These are phyloP conservation scores for Taurulus bubalis DNA, from an alignment of 2,113 vertebrate species.

Conservation along the genomic window DNA sequence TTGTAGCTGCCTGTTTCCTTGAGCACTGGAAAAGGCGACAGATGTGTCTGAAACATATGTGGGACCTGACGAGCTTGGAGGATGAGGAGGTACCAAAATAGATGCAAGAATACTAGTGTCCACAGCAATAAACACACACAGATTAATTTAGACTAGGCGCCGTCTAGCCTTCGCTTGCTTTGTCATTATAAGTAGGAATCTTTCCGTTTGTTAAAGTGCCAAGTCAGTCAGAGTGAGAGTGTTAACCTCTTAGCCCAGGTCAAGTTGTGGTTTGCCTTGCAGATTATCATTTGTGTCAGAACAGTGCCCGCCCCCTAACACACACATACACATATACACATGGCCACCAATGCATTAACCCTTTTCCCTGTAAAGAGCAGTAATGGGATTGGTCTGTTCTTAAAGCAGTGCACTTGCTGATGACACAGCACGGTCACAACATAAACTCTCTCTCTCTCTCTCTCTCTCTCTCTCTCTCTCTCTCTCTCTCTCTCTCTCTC, in stretches of 20 bases:
- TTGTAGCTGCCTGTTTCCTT: constrained; percentile 93
- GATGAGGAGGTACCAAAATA: constrained; percentile 90
- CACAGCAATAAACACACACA: neutral
- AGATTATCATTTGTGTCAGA: constrained; percentile 35
- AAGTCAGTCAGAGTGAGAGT: constrained; percentile 7
- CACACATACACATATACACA: constrained; percentile 26
- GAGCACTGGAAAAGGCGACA: constrained; percentile 97
- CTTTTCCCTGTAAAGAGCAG: constrained; percentile 1
- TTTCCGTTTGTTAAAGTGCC: constrained; percentile 5
- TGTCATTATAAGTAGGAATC: neutral
- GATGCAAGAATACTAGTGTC: neutral
- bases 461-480: constrained; percentile 4
- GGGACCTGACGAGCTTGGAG: constrained; percentile 95
- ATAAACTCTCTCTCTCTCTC: constrained; percentile 14
- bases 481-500: neutral
- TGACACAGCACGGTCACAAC: constrained; percentile 25
- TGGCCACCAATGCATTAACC: constrained; percentile 12
- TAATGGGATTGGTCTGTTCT: constrained; percentile 66
- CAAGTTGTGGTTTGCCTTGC: constrained; percentile 29
- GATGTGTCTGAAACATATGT: constrained; percentile 93
- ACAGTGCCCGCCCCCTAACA: neutral
- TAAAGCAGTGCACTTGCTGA: constrained; percentile 40
- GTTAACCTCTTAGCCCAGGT: constrained; percentile 26
- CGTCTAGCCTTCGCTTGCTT: neutral
- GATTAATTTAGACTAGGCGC: neutral